Evolutionary conservation across 2,888 invertebrate genomes (phyloP).

Genomic region (Poecilobothrus nobilitatus): DNA sequence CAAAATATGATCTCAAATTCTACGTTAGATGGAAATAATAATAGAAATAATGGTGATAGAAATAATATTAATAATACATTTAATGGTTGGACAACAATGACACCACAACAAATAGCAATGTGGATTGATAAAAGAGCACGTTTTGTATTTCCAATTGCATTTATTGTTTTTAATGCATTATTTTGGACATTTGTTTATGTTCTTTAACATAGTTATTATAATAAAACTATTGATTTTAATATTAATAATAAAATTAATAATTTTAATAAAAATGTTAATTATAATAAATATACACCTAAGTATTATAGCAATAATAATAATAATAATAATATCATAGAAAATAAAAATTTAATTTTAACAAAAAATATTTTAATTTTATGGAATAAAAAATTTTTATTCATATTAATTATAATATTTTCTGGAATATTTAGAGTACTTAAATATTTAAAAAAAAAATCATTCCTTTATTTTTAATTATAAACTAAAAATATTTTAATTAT

Average conservation of each 20-base stretch:
- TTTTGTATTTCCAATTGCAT: slow-evolving; percentile 66
- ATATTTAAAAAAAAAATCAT: too few relatives aligned
- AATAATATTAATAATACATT: slow-evolving; percentile 28
- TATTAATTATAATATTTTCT: neutral
- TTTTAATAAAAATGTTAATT: neutral
- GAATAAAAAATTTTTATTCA: neutral
- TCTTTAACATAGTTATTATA: slow-evolving; percentile 29
- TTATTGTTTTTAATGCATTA: slow-evolving; percentile 68
- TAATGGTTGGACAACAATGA: slow-evolving; percentile 67
- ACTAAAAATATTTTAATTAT: too few relatives aligned
- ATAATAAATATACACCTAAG: too few relatives aligned
- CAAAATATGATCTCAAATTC: slow-evolving; percentile 23
- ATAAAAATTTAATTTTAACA: neutral
- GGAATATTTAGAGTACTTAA: neutral
- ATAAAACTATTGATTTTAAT: neutral
- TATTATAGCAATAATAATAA: neutral
- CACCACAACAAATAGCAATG: slow-evolving; percentile 77
- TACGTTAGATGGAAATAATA: slow-evolving; percentile 17
- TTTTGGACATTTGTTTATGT: slow-evolving; percentile 72
- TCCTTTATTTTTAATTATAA: too few relatives aligned
- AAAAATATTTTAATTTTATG: neutral
- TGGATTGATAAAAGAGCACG: slow-evolving; percentile 75
- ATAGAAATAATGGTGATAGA: slow-evolving; percentile 23
- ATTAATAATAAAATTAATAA: neutral
- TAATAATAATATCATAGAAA: too few relatives aligned